Base-by-base conservation (phyloP, 2,888 invertebrate genomes). In the Synanthedon formicaeformis region DNA sequence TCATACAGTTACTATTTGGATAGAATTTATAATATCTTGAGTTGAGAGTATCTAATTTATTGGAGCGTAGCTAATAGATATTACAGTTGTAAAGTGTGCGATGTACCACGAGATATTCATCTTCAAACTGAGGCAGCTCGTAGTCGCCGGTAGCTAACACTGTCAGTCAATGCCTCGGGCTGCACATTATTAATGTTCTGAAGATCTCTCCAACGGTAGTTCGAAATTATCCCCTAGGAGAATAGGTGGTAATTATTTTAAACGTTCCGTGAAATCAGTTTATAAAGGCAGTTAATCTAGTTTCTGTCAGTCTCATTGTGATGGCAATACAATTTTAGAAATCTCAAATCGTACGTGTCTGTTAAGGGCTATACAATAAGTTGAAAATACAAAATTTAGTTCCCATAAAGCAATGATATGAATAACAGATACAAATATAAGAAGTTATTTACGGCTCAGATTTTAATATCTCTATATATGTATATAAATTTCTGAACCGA, bases 231-330 rank as follows among this genome's bases (percentile, higher is more conserved):
- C 55, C 54, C 49, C 58, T 62, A 64, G 56, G 63, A 69, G 63
- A 67, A 59, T 59, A 63, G 60, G 58, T 63, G 63, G 73, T 73
- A 73, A 78, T 77, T 74, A 75, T 76, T 77, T 78, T 68, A 73
- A 77, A 76, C 64, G 67, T 65, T 64, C 16, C 34, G 63, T 68
- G 66, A 68, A 71, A 69, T 71, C 69, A 61, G 63, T 58, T 58
- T 62, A 66, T 66, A 67, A 63, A 58, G 62, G 64, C 66, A 65
- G 67, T 76, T 71, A 75, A 73, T 79, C 73, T 70, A 64, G 56
- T 58, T 8, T 6, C 34, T 34, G 34, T 34, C 34, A 64, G 69
- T 70, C 66, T 58, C 53, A 54, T 56, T 55, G 58, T 49, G 50
- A 52, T 52, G 50, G 40, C 27, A n/a, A 55, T 65, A 54, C 16